These are phyloP conservation scores for Brienomyrus longianalis DNA, from an alignment of 2,113 vertebrate species.

Conservation along the genomic window DNA sequence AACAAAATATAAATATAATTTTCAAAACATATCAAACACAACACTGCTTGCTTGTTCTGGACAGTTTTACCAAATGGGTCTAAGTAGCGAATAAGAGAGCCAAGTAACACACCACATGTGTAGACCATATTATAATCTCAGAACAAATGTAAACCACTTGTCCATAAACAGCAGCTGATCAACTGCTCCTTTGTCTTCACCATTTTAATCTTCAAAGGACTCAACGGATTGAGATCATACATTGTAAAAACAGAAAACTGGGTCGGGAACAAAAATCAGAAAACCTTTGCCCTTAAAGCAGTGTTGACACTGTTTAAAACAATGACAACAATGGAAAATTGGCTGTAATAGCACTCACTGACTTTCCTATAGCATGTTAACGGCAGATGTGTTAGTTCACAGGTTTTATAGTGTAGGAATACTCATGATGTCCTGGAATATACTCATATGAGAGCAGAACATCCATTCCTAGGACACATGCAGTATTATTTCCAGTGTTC, in stretches of 20 bases:
- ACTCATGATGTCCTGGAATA: slow-evolving; percentile 6
- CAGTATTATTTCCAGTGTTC: neutral
- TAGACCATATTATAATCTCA: slow-evolving; percentile 51
- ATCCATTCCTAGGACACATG: neutral
- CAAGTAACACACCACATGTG: slow-evolving; percentile 54
- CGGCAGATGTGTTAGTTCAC: slow-evolving; percentile 43
- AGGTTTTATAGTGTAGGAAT: neutral
- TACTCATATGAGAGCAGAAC: neutral
- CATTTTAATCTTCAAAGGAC: slow-evolving; percentile 56
- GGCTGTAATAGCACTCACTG: neutral
- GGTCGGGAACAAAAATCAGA: slow-evolving; percentile 46
- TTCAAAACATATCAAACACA: neutral
- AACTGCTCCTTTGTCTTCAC: slow-evolving; percentile 48
- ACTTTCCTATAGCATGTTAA: slow-evolving; percentile 26
- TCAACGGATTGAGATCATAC: slow-evolving; percentile 35
- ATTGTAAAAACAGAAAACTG: slow-evolving; percentile 55
- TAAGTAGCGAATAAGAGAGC: slow-evolving; percentile 25
- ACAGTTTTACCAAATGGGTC: slow-evolving; percentile 45
- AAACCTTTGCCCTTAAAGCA: slow-evolving; percentile 52
- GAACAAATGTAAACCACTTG: slow-evolving; percentile 57
- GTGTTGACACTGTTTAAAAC: slow-evolving; percentile 41
- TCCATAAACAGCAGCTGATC: slow-evolving; percentile 55
- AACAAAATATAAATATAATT: slow-evolving; percentile 10
- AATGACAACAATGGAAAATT: neutral
- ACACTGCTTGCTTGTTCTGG: neutral